Percentiles rank a stretch among this genome's conserved stretches.
phyloP scores from a whole-genome alignment of 1,140 invertebrate genomes.

The Trichogramma pretiosum region DNA sequence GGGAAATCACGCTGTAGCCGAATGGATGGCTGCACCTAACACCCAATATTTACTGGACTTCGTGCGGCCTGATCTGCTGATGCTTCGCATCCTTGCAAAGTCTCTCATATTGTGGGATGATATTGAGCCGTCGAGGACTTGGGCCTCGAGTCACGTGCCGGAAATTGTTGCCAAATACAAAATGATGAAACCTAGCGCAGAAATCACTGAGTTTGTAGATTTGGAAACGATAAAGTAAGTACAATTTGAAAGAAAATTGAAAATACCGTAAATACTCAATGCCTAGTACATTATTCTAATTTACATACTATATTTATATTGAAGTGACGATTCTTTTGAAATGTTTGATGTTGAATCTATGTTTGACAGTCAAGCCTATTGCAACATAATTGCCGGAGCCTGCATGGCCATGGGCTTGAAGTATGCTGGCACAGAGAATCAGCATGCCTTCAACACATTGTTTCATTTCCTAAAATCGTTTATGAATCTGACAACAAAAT shows the following conservation, averaged over 20 bases:
- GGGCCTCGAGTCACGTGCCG: constrained; percentile 80
- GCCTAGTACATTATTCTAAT: no score
- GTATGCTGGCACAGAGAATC: constrained; percentile 85
- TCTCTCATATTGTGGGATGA: constrained; percentile 79
- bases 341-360: constrained; percentile 23
- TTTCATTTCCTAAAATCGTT: constrained; percentile 61
- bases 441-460: constrained; percentile 68
- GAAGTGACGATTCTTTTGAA: no score
- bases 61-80: constrained; percentile 85
- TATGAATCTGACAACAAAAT: constrained; percentile 55
- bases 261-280: no score
- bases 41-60: constrained; percentile 87
- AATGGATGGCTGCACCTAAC: constrained; percentile 85
- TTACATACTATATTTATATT: no score
- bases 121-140: constrained; percentile 69
- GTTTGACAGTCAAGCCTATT: constrained; percentile 80
- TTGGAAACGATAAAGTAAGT: constrained; percentile 90
- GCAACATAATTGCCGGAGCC: constrained; percentile 89
- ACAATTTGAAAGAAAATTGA: no score
- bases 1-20: constrained; percentile 78
- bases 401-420: constrained; percentile 89
- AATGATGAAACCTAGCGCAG: constrained; percentile 59
- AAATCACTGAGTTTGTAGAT: constrained; percentile 60
- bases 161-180: constrained; percentile 61
- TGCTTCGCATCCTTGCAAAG: constrained; percentile 72